These are phyloP conservation scores for Oscheius sp. DNA, from an alignment of 1,140 invertebrate species.

Conservation along the genomic window DNA sequence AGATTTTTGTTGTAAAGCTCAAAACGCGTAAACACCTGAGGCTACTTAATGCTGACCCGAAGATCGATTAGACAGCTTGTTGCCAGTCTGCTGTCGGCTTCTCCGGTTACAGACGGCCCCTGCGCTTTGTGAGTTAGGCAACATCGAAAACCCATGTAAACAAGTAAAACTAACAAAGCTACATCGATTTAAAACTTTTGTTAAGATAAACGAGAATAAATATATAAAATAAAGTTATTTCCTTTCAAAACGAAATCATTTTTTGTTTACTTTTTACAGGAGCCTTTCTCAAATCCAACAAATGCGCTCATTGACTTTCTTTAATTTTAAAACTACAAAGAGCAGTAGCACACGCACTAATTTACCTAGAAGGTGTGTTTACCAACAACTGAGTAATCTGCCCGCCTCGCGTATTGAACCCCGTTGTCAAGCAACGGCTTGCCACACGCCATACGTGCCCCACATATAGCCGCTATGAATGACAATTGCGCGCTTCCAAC, in stretches of 20 bases:
- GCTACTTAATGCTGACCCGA: too few relatives aligned
- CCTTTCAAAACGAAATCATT: too few relatives aligned
- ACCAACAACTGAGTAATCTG: background rate
- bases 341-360: too few relatives aligned
- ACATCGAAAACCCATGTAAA: background rate
- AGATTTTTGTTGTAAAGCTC: background rate
- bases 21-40: too few relatives aligned
- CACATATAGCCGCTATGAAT: background rate
- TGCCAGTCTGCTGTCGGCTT: background rate
- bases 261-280: too few relatives aligned
- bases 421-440: background rate
- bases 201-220: too few relatives aligned
- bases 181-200: too few relatives aligned
- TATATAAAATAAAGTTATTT: too few relatives aligned
- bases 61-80: background rate
- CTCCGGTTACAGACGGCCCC: background rate
- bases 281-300: too few relatives aligned
- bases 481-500: slow-evolving; percentile 2
- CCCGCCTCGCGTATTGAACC: background rate
- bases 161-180: background rate
- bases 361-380: background rate
- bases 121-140: background rate
- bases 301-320: too few relatives aligned
- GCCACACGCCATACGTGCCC: background rate
- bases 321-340: too few relatives aligned